Percentiles rank a stretch among this genome's conserved stretches.
Conservation (phyloP, 1,140 invertebrate species). For the Cydia fagiglandana region DNA sequence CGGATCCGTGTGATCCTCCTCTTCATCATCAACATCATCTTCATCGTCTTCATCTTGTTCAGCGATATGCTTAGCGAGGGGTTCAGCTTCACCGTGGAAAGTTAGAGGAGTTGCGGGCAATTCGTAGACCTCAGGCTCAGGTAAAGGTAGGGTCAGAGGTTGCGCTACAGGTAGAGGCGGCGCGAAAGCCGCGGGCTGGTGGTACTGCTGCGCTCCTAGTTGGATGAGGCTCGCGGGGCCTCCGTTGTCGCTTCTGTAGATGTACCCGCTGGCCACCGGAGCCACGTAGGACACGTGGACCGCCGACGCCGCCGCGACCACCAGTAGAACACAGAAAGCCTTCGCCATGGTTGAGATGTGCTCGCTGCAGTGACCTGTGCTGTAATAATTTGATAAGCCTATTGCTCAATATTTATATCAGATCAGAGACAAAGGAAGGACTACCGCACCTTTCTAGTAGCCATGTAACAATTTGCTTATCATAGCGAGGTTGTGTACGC, state of each 20-base stretch:
- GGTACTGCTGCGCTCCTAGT: constrained; percentile 64
- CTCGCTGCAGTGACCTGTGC: constrained; percentile 51
- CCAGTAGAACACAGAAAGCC: constrained; percentile 50
- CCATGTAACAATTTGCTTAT: constrained; percentile 73
- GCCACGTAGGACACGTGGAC: constrained; percentile 57
- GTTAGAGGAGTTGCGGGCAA: constrained; percentile 61
- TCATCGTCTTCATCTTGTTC: constrained; percentile 50
- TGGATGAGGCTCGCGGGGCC: constrained; percentile 74
- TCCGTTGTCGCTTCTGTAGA: constrained; percentile 77
- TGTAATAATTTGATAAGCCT: constrained; percentile 69
- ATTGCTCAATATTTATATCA: constrained; percentile 75
- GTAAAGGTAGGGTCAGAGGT: constrained; percentile 37
- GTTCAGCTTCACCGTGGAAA: constrained; percentile 59
- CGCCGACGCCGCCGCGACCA: constrained; percentile 47
- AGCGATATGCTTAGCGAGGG: constrained; percentile 62
- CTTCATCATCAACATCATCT: constrained; percentile 43
- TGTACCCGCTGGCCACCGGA: constrained; percentile 73
- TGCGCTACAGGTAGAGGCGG: constrained; percentile 53
- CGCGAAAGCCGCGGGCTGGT: constrained; percentile 54
- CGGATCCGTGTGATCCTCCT: constrained; percentile 50
- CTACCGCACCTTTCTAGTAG: constrained; percentile 64
- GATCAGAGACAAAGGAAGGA: constrained; percentile 61
- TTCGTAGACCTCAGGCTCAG: constrained; percentile 50
- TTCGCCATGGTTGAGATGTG: constrained; percentile 55
- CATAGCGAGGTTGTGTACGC: constrained; percentile 65